Evolutionary conservation across 2,888 invertebrate species (phyloP).

Genomic region (Machimus atricapillus): DNA sequence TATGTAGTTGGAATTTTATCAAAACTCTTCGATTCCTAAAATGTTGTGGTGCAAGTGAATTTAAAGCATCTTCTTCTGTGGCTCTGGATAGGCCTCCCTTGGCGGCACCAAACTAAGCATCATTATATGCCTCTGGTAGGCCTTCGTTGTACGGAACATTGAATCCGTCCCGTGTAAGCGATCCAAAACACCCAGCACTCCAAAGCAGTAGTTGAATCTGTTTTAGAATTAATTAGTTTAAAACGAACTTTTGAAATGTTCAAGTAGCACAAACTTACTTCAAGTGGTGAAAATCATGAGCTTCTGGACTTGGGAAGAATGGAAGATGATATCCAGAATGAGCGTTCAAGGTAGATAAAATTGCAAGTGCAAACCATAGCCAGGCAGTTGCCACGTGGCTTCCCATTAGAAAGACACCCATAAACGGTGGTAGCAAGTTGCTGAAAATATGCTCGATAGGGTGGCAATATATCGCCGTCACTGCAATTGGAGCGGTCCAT

Average conservation of each 20-base stretch:
- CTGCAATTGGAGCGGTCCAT: slow-evolving; percentile 87
- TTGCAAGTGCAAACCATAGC: slow-evolving; percentile 82
- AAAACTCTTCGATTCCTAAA: neutral
- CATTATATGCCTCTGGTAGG: slow-evolving; percentile 76
- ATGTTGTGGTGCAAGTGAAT: neutral
- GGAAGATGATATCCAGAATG: slow-evolving; percentile 88
- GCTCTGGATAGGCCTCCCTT: slow-evolving; percentile 73
- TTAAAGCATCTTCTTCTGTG: slow-evolving; percentile 55
- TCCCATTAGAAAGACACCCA: slow-evolving; percentile 77
- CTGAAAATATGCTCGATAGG: slow-evolving; percentile 79
- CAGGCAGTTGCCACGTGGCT: slow-evolving; percentile 79
- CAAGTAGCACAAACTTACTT: slow-evolving; percentile 65
- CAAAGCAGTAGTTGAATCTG: slow-evolving; percentile 86
- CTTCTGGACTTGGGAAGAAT: slow-evolving; percentile 84
- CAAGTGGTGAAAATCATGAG: slow-evolving; percentile 87
- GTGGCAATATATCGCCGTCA: slow-evolving; percentile 81
- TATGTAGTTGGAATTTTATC: neutral
- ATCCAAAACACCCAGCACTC: slow-evolving; percentile 82
- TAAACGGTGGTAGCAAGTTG: slow-evolving; percentile 77
- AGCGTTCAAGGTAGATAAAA: slow-evolving; percentile 78
- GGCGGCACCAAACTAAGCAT: slow-evolving; percentile 73
- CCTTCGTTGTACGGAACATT: slow-evolving; percentile 74
- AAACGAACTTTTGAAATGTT: slow-evolving; percentile 47
- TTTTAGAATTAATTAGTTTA: neutral
- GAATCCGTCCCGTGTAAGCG: slow-evolving; percentile 83